A percentile compares a stretch with the other conserved stretches of the same genome.
Conservation (phyloP, 1,140 invertebrate species). For the Meloidogyne chitwoodi region DNA sequence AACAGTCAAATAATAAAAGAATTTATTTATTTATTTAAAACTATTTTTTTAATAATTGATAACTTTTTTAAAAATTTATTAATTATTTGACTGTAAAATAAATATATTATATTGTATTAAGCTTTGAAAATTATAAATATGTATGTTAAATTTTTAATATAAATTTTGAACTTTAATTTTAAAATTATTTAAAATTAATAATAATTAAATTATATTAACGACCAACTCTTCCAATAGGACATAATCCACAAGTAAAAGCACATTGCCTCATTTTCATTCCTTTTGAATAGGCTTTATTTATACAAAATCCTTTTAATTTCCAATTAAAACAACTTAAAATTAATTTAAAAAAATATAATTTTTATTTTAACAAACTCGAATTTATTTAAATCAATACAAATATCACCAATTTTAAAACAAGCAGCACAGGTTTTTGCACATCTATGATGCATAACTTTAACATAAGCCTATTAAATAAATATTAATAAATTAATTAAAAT, state of each 20-base stretch:
- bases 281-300: conserved; percentile 2
- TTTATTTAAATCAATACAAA: not conserved
- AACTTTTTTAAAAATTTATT: no score
- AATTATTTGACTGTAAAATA: no score
- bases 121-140: no score
- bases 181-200: no score
- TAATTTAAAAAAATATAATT: not conserved
- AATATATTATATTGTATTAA: no score
- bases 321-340: not conserved
- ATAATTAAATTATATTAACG: not conserved
- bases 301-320: not conserved
- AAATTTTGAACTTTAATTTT: no score
- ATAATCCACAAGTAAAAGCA: conserved; percentile 5
- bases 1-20: no score
- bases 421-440: conserved; percentile 8
- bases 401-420: not conserved
- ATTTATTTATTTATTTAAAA: no score
- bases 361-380: not conserved
- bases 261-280: conserved; percentile 19
- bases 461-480: not conserved
- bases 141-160: no score
- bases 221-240: not conserved
- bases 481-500: not conserved
- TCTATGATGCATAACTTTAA: not conserved
- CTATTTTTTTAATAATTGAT: no score